Conservation (phyloP, 2,797 vertebrate genomes). For the Siniperca scherzeri region DNA sequence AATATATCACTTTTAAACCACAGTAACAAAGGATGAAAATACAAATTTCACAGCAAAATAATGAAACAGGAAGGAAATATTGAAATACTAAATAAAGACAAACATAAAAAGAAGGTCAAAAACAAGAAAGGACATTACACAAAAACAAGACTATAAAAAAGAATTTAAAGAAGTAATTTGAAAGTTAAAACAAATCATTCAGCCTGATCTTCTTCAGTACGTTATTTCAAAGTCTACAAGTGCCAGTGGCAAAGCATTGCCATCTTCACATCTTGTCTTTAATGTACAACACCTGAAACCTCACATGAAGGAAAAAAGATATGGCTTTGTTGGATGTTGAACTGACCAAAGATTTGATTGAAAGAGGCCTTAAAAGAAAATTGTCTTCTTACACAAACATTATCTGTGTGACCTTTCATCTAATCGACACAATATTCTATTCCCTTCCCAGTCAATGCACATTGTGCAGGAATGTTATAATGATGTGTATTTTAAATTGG, state of each 20-base stretch:
- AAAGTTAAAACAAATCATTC: neutral
- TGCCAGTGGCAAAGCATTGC: neutral
- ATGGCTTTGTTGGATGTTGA: neutral
- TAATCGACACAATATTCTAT: neutral
- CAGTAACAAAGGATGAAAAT: slow-evolving; percentile 2
- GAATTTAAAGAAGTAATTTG: neutral
- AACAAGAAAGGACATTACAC: neutral
- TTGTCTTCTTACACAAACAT: neutral
- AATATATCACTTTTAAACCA: neutral
- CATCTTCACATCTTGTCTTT: neutral
- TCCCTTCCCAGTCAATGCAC: neutral
- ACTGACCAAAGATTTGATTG: neutral
- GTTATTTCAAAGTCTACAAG: neutral
- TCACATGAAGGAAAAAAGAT: neutral
- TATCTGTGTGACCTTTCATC: slow-evolving; percentile 20
- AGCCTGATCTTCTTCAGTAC: neutral
- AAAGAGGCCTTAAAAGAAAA: neutral
- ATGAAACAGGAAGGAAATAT: neutral
- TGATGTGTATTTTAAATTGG: neutral
- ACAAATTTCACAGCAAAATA: neutral
- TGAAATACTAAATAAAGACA: neutral
- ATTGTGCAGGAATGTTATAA: neutral
- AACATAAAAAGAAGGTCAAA: neutral
- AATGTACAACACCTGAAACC: neutral
- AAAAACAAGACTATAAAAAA: slow-evolving; percentile 16